phyloP scores from a whole-genome alignment of 23 tunicate genomes.

The Botrylloides violaceus region DNA sequence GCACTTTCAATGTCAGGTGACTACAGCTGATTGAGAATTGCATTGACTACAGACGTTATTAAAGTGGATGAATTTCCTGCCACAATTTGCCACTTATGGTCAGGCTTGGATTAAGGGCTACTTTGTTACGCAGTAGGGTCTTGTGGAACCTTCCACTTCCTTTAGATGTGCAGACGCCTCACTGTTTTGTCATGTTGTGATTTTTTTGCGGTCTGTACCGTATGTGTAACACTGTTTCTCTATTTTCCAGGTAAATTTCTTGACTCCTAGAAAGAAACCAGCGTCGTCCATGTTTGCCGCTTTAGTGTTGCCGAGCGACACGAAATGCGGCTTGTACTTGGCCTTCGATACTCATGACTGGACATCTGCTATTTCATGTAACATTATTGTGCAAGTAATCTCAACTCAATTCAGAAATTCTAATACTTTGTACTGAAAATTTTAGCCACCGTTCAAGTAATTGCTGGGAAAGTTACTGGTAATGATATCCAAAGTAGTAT shows the following conservation, averaged over 20 bases:
- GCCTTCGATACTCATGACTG: slow-evolving; percentile 26
- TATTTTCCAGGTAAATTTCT: slow-evolving; percentile 46
- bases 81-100: no score
- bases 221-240: no score
- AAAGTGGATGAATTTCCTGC: no score
- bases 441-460: slow-evolving; percentile 34
- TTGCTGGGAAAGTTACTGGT: slow-evolving; percentile 11
- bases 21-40: no score
- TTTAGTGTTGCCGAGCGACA: slow-evolving; percentile 26
- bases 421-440: background rate
- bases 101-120: no score
- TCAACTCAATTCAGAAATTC: background rate
- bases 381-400: background rate
- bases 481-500: slow-evolving; percentile 6
- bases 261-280: slow-evolving; percentile 34
- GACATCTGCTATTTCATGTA: slow-evolving; percentile 40
- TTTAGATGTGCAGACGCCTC: no score
- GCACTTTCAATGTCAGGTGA: background rate
- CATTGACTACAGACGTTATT: no score
- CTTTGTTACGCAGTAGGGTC: no score
- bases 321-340: slow-evolving; percentile 66
- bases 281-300: slow-evolving; percentile 53
- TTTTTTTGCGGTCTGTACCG: no score
- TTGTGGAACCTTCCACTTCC: no score
- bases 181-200: no score